Percentiles rank a stretch among this genome's conserved stretches.
Conservation (phyloP, 2,113 vertebrate species). For the Picathartes gymnocephalus region DNA sequence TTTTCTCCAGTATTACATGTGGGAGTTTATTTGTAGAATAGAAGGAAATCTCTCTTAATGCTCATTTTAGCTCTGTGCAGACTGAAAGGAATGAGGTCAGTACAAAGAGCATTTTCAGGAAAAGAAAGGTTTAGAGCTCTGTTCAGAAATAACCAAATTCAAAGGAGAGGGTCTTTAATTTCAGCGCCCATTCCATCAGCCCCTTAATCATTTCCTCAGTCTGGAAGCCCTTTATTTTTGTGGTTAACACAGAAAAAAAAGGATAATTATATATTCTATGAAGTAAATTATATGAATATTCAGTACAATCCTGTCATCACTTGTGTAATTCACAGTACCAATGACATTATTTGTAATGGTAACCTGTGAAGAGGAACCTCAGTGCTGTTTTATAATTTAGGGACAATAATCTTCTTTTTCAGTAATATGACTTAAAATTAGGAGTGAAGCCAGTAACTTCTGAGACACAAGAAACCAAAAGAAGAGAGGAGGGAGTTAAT, state of each 20-base stretch:
- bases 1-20: not conserved
- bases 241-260: not conserved
- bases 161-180: not conserved
- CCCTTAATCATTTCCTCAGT: not conserved
- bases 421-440: not conserved
- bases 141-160: not conserved
- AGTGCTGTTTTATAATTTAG: not conserved
- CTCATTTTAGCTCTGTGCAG: not conserved
- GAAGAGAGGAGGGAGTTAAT: not conserved
- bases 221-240: conserved; percentile 1
- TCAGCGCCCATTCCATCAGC: not conserved
- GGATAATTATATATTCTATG: not conserved
- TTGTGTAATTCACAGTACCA: not conserved
- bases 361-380: not conserved
- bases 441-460: not conserved
- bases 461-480: not conserved
- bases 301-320: not conserved
- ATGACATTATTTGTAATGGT: not conserved
- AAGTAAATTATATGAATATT: conserved; percentile 27
- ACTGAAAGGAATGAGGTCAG: not conserved
- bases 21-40: not conserved
- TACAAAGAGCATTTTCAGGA: not conserved
- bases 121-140: not conserved
- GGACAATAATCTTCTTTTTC: not conserved
- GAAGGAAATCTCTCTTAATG: not conserved